Conservation (phyloP, 2,797 vertebrate species). For the Sitta carolinensis region DNA sequence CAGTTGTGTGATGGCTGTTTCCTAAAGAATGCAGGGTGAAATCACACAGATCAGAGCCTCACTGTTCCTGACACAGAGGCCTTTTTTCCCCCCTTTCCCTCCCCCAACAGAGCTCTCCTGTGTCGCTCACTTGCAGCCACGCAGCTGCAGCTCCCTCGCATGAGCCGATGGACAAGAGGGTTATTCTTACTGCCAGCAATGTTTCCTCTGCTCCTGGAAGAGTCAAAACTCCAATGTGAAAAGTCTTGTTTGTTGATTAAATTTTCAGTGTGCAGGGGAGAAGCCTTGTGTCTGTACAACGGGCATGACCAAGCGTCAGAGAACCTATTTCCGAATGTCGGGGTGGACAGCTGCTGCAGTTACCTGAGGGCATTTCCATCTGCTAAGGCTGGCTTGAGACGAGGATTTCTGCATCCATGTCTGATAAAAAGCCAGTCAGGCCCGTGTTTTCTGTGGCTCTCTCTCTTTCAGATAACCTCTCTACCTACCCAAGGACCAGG, state of each 20-base stretch:
- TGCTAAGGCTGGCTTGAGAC: background rate
- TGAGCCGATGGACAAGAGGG: background rate
- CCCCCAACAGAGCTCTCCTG: background rate
- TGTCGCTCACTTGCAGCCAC: background rate
- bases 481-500: background rate
- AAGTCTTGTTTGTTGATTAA: background rate
- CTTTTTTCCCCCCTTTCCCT: background rate
- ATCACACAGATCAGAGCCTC: constrained; percentile 3
- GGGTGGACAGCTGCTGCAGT: background rate
- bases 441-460: background rate
- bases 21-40: constrained; percentile 6
- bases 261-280: background rate
- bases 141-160: constrained; percentile 28
- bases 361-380: background rate
- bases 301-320: background rate
- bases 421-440: background rate
- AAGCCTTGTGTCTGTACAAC: background rate
- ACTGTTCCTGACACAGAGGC: constrained; percentile 51
- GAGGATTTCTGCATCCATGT: background rate
- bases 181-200: background rate
- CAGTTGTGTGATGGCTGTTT: background rate
- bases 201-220: background rate
- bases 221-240: background rate
- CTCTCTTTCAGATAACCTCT: accelerated
- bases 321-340: background rate